Evolutionary conservation across 2,888 invertebrate species (phyloP).

Genomic region (Drosophila neotestacea): DNA sequence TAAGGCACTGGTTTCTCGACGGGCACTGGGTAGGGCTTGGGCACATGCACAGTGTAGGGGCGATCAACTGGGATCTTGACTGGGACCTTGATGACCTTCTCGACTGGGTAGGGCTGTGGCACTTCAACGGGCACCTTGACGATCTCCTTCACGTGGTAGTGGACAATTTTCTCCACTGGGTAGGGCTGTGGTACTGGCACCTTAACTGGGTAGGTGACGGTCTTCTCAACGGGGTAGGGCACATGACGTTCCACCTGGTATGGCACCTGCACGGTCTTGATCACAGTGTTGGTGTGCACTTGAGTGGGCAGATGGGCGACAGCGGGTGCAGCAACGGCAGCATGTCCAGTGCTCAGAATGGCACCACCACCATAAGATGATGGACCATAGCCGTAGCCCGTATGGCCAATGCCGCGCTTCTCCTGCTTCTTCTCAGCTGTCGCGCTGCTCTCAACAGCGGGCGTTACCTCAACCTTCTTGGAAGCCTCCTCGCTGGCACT

Average conservation of each 20-base stretch:
- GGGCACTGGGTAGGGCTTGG: conserved; percentile 88
- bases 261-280: conserved; percentile 90
- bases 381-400: conserved; percentile 86
- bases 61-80: conserved; percentile 89
- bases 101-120: conserved; percentile 86
- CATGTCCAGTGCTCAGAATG: conserved; percentile 73
- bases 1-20: conserved; percentile 87
- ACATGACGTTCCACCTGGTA: conserved; percentile 89
- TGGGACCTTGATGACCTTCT: conserved; percentile 89
- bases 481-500: conserved; percentile 87
- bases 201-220: conserved; percentile 92
- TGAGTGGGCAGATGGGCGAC: conserved; percentile 85
- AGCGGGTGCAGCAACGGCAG: conserved; percentile 81
- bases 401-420: conserved; percentile 89
- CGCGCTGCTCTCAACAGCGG: conserved; percentile 85
- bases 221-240: conserved; percentile 93
- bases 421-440: conserved; percentile 90
- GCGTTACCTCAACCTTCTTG: conserved; percentile 84
- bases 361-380: conserved; percentile 85
- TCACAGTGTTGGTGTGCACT: conserved; percentile 88
- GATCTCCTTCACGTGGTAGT: conserved; percentile 90
- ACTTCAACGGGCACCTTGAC: conserved; percentile 89
- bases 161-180: conserved; percentile 92
- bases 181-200: conserved; percentile 92
- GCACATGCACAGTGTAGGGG: conserved; percentile 88